phyloP scores from a whole-genome alignment of 2,113 vertebrate species.

The Siniperca knerii region DNA sequence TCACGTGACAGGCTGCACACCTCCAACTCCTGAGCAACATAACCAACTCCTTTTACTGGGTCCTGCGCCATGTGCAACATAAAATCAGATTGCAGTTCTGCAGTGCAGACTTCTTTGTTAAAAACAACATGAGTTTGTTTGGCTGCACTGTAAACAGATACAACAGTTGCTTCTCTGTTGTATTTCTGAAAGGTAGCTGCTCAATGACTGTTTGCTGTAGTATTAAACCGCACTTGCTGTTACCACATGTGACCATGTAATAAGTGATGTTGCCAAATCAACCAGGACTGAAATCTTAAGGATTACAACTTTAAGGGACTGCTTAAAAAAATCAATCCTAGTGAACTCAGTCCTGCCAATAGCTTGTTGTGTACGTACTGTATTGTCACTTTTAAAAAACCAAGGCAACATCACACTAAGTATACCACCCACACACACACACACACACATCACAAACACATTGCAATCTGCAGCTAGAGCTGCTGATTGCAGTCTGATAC shows the following conservation, averaged over 20 bases:
- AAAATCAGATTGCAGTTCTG: not conserved
- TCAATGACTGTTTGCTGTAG: no score
- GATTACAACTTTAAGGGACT: not conserved
- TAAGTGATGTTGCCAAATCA: not conserved
- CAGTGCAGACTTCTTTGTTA: not conserved
- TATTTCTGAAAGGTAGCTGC: no score
- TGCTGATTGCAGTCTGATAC: not conserved
- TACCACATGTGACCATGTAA: not conserved
- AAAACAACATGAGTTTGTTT: not conserved
- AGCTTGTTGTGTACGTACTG: no score
- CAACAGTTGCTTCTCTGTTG: not conserved
- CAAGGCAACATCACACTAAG: not conserved
- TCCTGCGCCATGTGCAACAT: no score
- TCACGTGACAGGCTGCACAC: no score
- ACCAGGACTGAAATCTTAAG: not conserved
- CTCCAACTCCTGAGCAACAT: no score
- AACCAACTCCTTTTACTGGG: no score
- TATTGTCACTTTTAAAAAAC: not conserved
- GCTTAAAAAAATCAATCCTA: no score
- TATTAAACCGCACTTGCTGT: not conserved
- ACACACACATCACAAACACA: not conserved
- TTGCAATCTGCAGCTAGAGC: not conserved
- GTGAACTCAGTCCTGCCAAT: no score
- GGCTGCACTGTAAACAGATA: not conserved
- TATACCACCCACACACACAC: not conserved